Conservation (phyloP, 2,113 vertebrate genomes). For the Leucoraja erinaceus region DNA sequence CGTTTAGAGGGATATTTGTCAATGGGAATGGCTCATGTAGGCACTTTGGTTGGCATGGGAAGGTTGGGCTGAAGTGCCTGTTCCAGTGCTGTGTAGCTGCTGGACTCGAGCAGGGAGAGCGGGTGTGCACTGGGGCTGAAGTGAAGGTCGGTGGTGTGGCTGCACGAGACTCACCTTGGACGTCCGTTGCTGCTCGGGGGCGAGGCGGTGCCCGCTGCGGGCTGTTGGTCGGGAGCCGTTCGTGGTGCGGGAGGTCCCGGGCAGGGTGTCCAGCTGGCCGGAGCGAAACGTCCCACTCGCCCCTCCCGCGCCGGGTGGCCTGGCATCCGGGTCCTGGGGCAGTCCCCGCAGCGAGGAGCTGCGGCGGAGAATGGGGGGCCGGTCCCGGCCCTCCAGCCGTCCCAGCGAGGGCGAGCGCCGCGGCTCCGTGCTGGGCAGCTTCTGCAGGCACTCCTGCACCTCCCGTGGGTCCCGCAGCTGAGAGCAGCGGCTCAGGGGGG, state of each 20-base stretch:
- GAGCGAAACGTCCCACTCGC: neutral
- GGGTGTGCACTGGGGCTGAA: no score
- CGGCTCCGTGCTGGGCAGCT: neutral
- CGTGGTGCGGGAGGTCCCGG: neutral
- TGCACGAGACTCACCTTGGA: no score
- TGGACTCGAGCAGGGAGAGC: no score
- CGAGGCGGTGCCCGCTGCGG: no score
- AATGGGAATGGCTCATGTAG: no score
- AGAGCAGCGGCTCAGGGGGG: neutral
- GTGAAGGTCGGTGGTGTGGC: no score
- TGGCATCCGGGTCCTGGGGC: neutral
- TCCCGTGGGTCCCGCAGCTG: neutral
- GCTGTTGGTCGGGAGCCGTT: no score
- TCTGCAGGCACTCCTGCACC: neutral
- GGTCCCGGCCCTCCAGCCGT: neutral
- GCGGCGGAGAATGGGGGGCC: neutral
- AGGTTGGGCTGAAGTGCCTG: no score
- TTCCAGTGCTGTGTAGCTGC: no score
- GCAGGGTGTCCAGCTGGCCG: neutral
- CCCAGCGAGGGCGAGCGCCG: constrained; percentile 6
- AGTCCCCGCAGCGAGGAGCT: constrained; percentile 4
- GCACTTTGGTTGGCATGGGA: no score
- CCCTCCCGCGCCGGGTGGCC: neutral
- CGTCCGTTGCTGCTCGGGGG: no score
- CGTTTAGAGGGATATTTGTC: no score